Percentiles rank a stretch among this genome's conserved stretches.
Evolutionary conservation across 1,140 invertebrate genomes (phyloP).

Genomic region (Wasmannia auropunctata): DNA sequence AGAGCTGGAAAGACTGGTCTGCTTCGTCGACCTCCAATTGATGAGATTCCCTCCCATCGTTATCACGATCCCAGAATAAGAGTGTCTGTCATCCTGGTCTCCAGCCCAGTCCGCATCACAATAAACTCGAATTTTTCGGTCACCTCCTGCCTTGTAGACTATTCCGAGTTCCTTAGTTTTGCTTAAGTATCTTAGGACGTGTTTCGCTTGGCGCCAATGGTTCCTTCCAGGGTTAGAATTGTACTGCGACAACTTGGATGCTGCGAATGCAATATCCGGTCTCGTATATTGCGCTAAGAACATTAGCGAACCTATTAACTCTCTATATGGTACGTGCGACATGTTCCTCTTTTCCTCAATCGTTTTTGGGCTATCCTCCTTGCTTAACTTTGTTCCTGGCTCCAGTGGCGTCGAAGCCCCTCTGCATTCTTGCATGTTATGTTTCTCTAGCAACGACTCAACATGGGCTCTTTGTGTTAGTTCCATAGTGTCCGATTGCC

Average conservation of each 20-base stretch:
- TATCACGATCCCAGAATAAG: background rate
- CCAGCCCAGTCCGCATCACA: slow-evolving; percentile 30
- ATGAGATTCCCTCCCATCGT: no score
- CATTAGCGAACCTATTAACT: no score
- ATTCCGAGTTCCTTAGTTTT: no score
- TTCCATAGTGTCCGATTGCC: background rate
- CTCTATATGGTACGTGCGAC: background rate
- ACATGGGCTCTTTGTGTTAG: background rate
- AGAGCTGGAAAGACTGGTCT: no score
- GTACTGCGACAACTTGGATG: no score
- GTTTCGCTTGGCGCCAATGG: no score
- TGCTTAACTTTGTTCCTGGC: background rate
- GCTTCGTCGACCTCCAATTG: no score
- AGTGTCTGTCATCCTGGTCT: slow-evolving; percentile 5
- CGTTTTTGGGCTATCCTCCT: background rate
- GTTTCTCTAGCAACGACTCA: background rate
- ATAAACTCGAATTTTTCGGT: background rate
- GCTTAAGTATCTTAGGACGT: no score
- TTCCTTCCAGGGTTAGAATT: no score
- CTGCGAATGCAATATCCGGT: no score
- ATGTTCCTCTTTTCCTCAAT: background rate
- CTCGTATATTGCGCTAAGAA: no score
- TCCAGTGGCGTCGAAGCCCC: background rate
- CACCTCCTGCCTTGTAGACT: no score
- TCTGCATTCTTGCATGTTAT: slow-evolving; percentile 4